Evolutionary conservation across 2,113 vertebrate species (phyloP).

Genomic region (Antechinus flavipes): DNA sequence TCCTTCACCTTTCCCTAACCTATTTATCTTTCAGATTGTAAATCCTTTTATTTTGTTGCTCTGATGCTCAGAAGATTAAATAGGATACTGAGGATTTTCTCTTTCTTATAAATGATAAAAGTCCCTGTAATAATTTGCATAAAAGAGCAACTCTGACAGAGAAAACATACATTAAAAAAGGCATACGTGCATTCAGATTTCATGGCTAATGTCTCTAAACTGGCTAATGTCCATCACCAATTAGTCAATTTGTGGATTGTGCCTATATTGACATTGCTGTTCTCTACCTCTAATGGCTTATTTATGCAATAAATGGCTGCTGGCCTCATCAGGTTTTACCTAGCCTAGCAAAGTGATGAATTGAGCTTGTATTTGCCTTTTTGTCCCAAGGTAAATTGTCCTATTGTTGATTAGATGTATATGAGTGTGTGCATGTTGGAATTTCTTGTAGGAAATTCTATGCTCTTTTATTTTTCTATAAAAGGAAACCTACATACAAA

Average conservation of each 20-base stretch:
- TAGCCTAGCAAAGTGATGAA: slow-evolving; percentile 73
- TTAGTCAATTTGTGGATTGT: background rate
- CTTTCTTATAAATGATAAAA: slow-evolving; percentile 2
- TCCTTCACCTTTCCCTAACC: background rate
- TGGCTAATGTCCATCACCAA: background rate
- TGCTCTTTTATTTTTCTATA: background rate
- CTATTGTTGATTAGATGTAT: background rate
- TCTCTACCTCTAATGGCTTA: slow-evolving; percentile 9
- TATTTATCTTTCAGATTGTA: background rate
- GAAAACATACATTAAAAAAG: background rate
- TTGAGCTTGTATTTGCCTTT: slow-evolving; percentile 61
- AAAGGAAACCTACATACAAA: background rate
- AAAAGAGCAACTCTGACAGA: background rate
- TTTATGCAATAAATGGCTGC: slow-evolving; percentile 40
- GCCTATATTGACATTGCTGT: background rate
- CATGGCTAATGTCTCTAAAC: background rate
- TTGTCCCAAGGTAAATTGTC: slow-evolving; percentile 56
- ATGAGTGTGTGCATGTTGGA: background rate
- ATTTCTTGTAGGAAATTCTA: background rate
- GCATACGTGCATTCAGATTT: background rate
- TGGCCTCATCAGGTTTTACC: slow-evolving; percentile 58
- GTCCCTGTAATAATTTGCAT: slow-evolving; percentile 4
- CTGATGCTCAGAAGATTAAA: slow-evolving; percentile 35
- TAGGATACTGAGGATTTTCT: slow-evolving; percentile 15
- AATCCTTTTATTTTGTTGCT: background rate